Base-by-base conservation (phyloP, 1,140 invertebrate species). In the Caenorhabditis remanei region DNA sequence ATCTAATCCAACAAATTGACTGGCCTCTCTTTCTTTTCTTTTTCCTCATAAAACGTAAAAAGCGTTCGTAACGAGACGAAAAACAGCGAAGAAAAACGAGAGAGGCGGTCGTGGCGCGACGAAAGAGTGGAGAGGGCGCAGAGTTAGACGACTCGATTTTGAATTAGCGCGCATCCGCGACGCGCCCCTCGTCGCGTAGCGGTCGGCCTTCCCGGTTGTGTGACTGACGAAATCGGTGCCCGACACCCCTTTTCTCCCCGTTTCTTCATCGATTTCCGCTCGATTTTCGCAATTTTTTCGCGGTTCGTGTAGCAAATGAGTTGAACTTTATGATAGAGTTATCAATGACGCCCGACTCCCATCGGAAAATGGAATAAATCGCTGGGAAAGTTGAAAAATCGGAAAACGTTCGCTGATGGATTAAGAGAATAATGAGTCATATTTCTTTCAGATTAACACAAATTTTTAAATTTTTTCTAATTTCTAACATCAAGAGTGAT, bases 181-280 rank as follows among this genome's bases (percentile, higher is more conserved):
- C 71, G 71, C 71, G 19, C 21, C 46, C 16, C 13, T 43, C n/a
- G 24, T 8, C n/a, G 71, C 67, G 67, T 46, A 24, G 67, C 71
- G 71, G 71, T 79, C 71, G 71, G 71, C 71, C 71, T 79, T 79
- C 71, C 71, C 71, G 71, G 71, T 71, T 71, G 65, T 71, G 61
- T 75, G 67, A 75, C 71, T 79, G 71, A 79, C 71, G 71, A 79
- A 79, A 79, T 79, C 71, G 71, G 71, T 79, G 65, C 65, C 65
- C 65, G 43, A 46, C 65, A 50, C 71, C 71, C 24, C 63, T 5
- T 14, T 40, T 32, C 63, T 6, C 24, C 13, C 16, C 46, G 65
- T 71, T 71, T 50, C 43, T 79, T 50, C 71, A 79, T 79, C 46
- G 71, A 79, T 79, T 79, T 79, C 46, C n/a, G 41, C 43, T 46